These are phyloP conservation scores for Myathropa florea DNA, from an alignment of 2,888 invertebrate genomes.

Conservation along the genomic window DNA sequence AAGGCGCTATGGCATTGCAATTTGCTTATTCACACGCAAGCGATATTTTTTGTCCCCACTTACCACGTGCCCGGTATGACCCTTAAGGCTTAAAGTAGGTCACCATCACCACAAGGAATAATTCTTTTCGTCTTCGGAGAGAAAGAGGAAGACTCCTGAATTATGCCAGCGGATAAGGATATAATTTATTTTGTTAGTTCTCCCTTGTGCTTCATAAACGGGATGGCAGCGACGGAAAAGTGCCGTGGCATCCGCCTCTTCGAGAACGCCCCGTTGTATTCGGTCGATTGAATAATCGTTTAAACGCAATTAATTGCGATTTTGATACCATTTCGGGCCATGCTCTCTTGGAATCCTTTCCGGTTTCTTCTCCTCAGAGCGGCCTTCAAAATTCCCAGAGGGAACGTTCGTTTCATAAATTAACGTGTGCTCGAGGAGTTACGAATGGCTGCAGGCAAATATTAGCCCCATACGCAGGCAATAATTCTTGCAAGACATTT, in stretches of 20 bases:
- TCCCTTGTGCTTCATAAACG: constrained; percentile 65
- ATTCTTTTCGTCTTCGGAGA: not conserved
- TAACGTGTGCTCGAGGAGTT: constrained; percentile 58
- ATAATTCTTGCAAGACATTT: constrained; percentile 56
- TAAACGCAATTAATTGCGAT: constrained; percentile 70
- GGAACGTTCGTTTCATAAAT: constrained; percentile 66
- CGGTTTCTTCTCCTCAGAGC: not conserved
- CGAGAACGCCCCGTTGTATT: constrained; percentile 31
- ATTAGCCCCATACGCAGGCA: constrained; percentile 20
- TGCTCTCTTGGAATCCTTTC: constrained; percentile 14
- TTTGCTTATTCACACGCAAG: constrained; percentile 57
- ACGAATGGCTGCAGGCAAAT: constrained; percentile 35
- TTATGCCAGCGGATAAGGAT: constrained; percentile 64
- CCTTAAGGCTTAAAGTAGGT: constrained; percentile 38
- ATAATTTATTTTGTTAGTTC: constrained; percentile 67
- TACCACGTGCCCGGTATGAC: not conserved
- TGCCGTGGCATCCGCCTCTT: constrained; percentile 34
- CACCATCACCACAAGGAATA: constrained; percentile 57
- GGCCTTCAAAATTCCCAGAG: constrained; percentile 20
- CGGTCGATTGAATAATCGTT: constrained; percentile 68
- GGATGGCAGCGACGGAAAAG: not conserved
- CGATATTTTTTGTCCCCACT: constrained; percentile 46
- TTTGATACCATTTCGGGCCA: constrained; percentile 45
- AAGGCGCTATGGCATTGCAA: constrained; percentile 32
- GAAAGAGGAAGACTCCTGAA: constrained; percentile 36